Evolutionary conservation across 2,888 invertebrate species (phyloP), one percentile per base, ranked within the genome.

Genomic region (Hoplodrina ambigua): DNA sequence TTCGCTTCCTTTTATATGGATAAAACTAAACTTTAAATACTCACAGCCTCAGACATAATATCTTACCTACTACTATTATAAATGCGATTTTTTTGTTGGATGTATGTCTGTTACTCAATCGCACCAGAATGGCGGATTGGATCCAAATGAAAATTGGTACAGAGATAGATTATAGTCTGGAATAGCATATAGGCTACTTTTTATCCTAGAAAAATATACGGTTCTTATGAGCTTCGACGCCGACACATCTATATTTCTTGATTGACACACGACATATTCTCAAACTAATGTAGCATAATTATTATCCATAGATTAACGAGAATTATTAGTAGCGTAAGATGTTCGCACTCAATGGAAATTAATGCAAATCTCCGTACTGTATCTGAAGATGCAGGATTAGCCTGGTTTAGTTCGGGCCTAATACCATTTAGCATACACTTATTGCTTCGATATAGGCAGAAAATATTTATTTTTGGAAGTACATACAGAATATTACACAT

Each of bases 341-440:
- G 75, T 66, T 66, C 63, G 50, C 30, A 37, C 37, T 46, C 17
- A 59, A 75, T 74, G 60, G 30, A 76, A 81, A 76, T 76, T 81
- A 81, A 76, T 81, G 70, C 70, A 76, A 76, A 81, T 81, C 60
- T 55, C 41, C 50, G 37, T 81, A 76, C 60, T 60, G 60, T 54
- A 55, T 55, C 53, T 50, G 46, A 61, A 62, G 61, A 76, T 49
- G 52, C 25, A 8, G 54, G 77, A 76, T 81, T 77, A 76, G 30
- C 70, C 46, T 44, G 44, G 49, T 75, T 75, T 50, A 52, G 20
- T 58, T 55, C 4, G 46, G 20, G 53, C 61, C 41, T 53, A 54
- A 67, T 61, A 33, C 60, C 59, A 53, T 44, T 76, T 5, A 37
- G 60, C 61, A 68, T 54, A 53, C 58, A 13, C 60, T 49, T 60